Conservation (phyloP, 2,113 vertebrate genomes). For the Amblyopsis rosae region DNA sequence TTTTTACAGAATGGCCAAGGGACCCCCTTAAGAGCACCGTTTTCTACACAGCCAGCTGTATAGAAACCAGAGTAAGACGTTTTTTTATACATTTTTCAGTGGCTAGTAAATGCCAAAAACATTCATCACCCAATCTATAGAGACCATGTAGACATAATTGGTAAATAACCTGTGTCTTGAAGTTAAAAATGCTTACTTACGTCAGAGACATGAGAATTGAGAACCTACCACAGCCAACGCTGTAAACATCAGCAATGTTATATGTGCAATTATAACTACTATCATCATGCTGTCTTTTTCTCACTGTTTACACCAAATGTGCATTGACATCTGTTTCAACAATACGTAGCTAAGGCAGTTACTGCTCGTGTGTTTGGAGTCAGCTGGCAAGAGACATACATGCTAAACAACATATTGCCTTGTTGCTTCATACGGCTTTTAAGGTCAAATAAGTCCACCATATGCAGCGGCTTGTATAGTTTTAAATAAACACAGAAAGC, state of each 20-base stretch:
- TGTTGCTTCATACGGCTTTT: constrained; percentile 4
- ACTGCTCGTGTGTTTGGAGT: background rate
- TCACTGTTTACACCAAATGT: background rate
- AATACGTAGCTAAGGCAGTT: background rate
- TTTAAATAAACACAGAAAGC: constrained; percentile 16
- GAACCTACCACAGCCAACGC: no score
- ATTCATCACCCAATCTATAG: constrained; percentile 3
- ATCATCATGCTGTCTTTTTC: background rate
- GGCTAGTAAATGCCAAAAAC: constrained; percentile 2
- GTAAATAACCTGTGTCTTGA: background rate
- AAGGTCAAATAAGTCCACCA: background rate
- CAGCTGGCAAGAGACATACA: background rate
- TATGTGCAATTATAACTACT: no score
- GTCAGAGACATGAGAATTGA: no score
- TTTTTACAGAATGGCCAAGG: constrained; percentile 59
- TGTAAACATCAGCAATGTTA: no score
- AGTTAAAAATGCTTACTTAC: constrained; percentile 1
- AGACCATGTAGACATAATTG: background rate
- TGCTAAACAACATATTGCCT: background rate
- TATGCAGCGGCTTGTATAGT: background rate
- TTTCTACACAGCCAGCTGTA: constrained; percentile 26
- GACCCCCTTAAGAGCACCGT: constrained; percentile 29
- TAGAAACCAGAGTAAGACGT: constrained; percentile 20
- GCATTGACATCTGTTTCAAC: background rate
- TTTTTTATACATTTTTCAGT: background rate